Evolutionary conservation across 2,888 invertebrate species (phyloP), one percentile per base, ranked within the genome.

Genomic region (Tinea pellionella): DNA sequence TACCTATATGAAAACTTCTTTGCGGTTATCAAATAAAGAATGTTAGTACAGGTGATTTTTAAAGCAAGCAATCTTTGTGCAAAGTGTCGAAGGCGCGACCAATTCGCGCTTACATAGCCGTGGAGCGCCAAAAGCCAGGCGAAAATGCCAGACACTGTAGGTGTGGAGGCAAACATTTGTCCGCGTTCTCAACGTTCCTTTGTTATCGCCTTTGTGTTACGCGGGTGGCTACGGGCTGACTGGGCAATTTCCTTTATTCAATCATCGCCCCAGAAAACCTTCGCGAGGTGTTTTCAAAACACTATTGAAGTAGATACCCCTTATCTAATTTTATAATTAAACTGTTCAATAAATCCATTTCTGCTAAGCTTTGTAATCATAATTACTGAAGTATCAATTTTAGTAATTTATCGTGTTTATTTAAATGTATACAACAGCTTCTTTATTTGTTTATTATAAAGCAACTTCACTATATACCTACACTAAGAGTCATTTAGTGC

Each of bases 181-280:
- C 63, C 61, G 59, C 56, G 61, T 66, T 66, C 66, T 62, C 65
- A 66, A 64, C 65, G 63, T 64, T 63, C 65, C 63, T 67, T 67
- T 67, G 66, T 66, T 64, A 63, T 61, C 47, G 57, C 59, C 62
- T 64, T 63, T 68, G 63, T 61, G 58, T 64, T 62, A 63, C 63
- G 51, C 47, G 32, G 53, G 59, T 56, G 60, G 62, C 61, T 61
- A 59, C 62, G 62, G 64, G 63, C 67, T 67, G 70, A 69, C 68
- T 65, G 64, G 64, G 68, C 71, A 63, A 65, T 71, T 68, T 67
- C 68, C 68, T 73, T 71, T 72, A 73, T 73, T 69, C 73, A 73
- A 73, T 73, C 70, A 71, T 67, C 61, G 29, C 59, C 60, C 57
- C 58, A 29, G 55, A 61, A 61, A 62, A 60, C 62, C 63, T 65